Evolutionary conservation across 2,888 invertebrate genomes (phyloP), one percentile per base, ranked within the genome.

Genomic region (Mimas tiliae): DNA sequence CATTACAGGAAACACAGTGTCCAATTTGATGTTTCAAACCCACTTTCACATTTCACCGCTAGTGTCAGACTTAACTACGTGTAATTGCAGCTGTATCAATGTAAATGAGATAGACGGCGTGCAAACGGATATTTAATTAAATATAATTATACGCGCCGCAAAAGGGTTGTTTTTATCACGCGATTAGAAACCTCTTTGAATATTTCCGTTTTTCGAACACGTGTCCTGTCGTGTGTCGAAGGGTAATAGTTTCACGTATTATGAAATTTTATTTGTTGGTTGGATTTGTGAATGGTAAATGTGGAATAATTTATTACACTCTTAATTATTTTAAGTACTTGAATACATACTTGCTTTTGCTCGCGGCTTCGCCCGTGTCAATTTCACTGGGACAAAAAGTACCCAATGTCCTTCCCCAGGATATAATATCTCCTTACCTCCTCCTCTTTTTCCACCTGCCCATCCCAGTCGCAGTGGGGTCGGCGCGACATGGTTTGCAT

Each of bases 31-130:
- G n/a, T n/a, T n/a, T n/a, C n/a, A n/a, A 19, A 38, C 58, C 51
- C 55, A 68, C 70, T 70, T 69, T 69, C 67, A 69, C 68, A 65
- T 72, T 69, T 73, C 63, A 70, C 58, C 62, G 65, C 63, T 21
- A 42, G 45, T 53, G 64, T 63, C 65, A 65, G 69, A 69, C 69
- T 66, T 66, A 66, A 67, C 66, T 66, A 50, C 55, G 65, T 64
- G 27, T 70, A 68, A 72, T 71, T 72, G 63, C 68, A 62, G 68
- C 69, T 69, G 68, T 71, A 68, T 71, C 67, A 50, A 73, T 67
- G 65, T 62, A 65, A 65, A 69, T 67, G 66, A 62, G 65, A 66
- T 53, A 47, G 47, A 58, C 63, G 42, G 67, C 69, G 68, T 63
- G 72, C 65, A 68, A 68, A 67, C 58, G 66, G 48, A 51, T 42